Percentiles rank a stretch among this genome's conserved stretches.
phyloP scores from a whole-genome alignment of 2,888 invertebrate species.

The Lepidochitona cinerea region DNA sequence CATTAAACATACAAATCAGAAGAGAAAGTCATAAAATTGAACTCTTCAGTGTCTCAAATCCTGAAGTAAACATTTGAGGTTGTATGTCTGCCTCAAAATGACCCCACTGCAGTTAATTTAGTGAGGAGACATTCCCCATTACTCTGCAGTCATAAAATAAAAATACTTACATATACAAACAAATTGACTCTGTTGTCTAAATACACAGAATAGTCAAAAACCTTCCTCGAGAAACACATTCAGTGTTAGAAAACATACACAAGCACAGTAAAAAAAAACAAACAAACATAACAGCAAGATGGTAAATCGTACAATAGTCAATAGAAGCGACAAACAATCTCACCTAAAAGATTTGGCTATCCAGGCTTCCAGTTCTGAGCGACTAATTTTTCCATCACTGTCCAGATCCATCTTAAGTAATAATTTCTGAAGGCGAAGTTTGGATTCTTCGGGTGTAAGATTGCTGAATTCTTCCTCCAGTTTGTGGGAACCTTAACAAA shows the following conservation, averaged over 20 bases:
- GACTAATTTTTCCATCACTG: constrained; percentile 83
- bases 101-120: too few species aligned
- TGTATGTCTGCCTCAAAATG: too few species aligned
- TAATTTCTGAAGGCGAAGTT: constrained; percentile 81
- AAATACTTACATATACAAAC: too few species aligned
- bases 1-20: too few species aligned
- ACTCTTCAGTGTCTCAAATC: too few species aligned
- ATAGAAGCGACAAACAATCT: not conserved
- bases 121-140: too few species aligned
- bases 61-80: too few species aligned
- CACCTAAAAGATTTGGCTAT: constrained; percentile 86
- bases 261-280: not conserved
- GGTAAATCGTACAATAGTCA: not conserved
- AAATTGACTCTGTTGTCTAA: too few species aligned
- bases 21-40: not conserved
- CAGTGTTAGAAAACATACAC: too few species aligned
- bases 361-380: constrained; percentile 90
- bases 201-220: too few species aligned
- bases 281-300: not conserved
- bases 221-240: too few species aligned
- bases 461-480: constrained; percentile 92
- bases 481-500: constrained; percentile 52
- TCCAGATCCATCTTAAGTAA: constrained; percentile 91
- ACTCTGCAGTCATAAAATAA: too few species aligned
- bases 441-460: constrained; percentile 88